Conservation (phyloP, 2,797 vertebrate species). For the Micrastur ruficollis region DNA sequence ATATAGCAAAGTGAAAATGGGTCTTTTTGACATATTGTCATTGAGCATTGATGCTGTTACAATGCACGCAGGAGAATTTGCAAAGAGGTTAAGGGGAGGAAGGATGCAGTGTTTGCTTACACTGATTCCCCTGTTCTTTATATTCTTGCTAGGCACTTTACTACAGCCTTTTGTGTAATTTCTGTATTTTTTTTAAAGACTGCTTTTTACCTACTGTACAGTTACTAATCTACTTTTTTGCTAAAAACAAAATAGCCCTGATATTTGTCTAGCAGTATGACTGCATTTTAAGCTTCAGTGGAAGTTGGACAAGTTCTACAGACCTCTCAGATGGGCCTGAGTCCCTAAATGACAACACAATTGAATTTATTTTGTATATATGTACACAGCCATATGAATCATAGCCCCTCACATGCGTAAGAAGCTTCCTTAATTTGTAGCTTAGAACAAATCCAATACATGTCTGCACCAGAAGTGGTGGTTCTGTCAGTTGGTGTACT, state of each 20-base stretch:
- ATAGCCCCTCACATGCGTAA: neutral
- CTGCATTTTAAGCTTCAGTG: neutral
- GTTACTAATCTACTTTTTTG: conserved; percentile 47
- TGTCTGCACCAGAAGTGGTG: neutral
- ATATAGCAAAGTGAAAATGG: neutral
- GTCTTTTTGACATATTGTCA: neutral
- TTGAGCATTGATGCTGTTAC: neutral
- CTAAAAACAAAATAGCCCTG: neutral
- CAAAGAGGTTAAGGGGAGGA: neutral
- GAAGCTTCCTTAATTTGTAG: neutral
- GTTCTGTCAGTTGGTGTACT: neutral
- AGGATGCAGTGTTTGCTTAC: neutral
- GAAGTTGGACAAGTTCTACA: neutral
- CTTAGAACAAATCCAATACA: neutral
- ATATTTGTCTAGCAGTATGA: neutral
- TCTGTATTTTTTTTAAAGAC: conserved; percentile 43
- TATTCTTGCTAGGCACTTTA: conserved; percentile 57
- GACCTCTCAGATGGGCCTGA: neutral
- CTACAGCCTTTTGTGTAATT: conserved; percentile 31
- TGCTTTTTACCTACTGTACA: conserved; percentile 58
- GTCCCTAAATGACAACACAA: neutral
- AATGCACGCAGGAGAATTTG: neutral
- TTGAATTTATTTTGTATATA: conserved; percentile 29
- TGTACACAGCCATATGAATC: neutral
- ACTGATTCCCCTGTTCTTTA: conserved; percentile 14